Evolutionary conservation across 2,113 vertebrate species (phyloP).

Genomic region (Bettongia penicillata): DNA sequence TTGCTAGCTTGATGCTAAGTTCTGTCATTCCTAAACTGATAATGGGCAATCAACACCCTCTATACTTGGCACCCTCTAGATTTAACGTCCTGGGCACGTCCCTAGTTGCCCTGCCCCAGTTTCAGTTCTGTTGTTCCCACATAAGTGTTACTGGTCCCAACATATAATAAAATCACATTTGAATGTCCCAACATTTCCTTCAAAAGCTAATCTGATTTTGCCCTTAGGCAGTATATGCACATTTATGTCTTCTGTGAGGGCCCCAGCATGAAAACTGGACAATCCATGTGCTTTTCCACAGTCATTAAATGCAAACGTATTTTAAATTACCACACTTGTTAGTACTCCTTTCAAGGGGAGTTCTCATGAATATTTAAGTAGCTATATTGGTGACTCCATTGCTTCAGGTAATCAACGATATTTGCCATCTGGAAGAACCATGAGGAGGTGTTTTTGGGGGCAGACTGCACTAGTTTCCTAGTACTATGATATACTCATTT

Average conservation of each 20-base stretch:
- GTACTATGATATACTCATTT: conserved; percentile 47
- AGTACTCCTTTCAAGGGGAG: not conserved
- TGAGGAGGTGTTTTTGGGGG: not conserved
- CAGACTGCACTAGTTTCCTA: not conserved
- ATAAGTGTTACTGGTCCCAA: not conserved
- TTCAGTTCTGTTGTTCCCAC: not conserved
- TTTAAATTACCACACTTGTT: conserved; percentile 4
- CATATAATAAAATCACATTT: not conserved
- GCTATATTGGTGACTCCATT: not conserved
- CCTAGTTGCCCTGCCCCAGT: not conserved
- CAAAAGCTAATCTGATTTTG: not conserved
- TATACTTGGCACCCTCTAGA: not conserved
- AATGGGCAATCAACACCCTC: not conserved
- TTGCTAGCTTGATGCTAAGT: not conserved
- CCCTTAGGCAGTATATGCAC: not conserved
- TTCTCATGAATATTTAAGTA: not conserved
- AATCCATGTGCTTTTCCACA: not conserved
- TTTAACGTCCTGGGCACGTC: not conserved
- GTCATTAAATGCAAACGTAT: not conserved
- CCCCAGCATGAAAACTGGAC: not conserved
- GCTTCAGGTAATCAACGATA: conserved; percentile 7
- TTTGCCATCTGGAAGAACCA: conserved; percentile 12
- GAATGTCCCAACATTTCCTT: not conserved
- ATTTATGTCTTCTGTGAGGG: not conserved
- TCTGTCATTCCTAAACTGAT: not conserved